A percentile compares a stretch with the other conserved stretches of the same genome.
phyloP scores from a whole-genome alignment of 2,888 invertebrate genomes.

The Trypoxylon attenuatum region DNA sequence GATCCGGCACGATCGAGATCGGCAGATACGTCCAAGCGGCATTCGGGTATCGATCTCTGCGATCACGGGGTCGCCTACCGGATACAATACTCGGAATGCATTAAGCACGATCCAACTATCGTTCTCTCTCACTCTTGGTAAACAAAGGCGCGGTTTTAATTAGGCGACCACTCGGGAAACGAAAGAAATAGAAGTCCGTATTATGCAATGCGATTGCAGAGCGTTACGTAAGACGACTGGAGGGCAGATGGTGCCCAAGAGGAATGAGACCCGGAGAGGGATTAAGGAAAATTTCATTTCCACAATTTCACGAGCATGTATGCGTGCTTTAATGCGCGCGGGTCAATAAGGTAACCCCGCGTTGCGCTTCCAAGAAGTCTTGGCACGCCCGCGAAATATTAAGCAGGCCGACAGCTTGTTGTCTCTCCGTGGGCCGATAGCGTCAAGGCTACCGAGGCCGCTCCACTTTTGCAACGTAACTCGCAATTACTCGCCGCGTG shows the following conservation, averaged over 20 bases:
- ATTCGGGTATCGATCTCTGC: constrained; percentile 38
- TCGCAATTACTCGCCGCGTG: background rate
- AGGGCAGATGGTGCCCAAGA: background rate
- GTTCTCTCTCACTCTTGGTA: too few relatives aligned
- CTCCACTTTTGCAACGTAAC: background rate
- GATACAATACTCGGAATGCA: constrained; percentile 40
- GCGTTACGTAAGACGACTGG: constrained; percentile 1
- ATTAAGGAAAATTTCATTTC: background rate
- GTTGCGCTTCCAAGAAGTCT: background rate
- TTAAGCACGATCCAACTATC: constrained; percentile 27
- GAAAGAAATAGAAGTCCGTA: constrained; percentile 3
- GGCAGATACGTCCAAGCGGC: constrained; percentile 40
- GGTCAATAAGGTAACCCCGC: background rate
- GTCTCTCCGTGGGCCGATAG: constrained; percentile 3
- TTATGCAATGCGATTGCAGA: constrained; percentile 11
- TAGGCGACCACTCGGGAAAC: constrained; percentile 18
- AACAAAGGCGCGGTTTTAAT: constrained; percentile 53
- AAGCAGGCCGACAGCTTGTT: background rate
- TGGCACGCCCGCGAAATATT: background rate
- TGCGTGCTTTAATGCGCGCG: background rate
- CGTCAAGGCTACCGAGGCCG: constrained; percentile 9
- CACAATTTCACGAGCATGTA: background rate
- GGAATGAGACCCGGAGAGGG: background rate
- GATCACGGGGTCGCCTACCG: constrained; percentile 43
- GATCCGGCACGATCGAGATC: constrained; percentile 54